phyloP scores from a whole-genome alignment of 2,113 vertebrate species.

The Mungos mungo region DNA sequence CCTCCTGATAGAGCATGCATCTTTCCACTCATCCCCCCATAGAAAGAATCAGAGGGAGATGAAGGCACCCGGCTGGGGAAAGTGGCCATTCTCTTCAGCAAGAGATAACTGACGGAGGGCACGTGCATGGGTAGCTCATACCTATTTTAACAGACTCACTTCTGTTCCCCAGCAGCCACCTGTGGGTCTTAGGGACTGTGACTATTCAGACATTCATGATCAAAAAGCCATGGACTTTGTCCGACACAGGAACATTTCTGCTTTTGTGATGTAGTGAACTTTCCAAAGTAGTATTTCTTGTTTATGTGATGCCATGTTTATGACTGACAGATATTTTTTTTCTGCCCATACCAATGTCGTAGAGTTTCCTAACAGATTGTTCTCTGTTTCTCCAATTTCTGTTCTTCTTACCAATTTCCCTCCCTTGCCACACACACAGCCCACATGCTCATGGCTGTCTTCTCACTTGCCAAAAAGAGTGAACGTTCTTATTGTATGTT shows the following conservation, averaged over 20 bases:
- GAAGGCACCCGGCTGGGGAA: neutral
- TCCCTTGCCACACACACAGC: neutral
- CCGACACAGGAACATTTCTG: neutral
- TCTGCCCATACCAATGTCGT: fast-evolving
- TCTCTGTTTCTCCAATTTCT: neutral
- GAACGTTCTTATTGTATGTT: too few species aligned
- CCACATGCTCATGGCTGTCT: neutral
- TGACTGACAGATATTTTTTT: neutral
- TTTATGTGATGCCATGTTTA: neutral
- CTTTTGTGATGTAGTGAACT: neutral
- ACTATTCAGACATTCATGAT: neutral
- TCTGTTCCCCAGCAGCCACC: neutral
- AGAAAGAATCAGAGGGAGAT: neutral
- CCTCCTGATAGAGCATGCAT: neutral
- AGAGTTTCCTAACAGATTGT: neutral
- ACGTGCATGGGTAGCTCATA: neutral
- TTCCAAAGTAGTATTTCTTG: neutral
- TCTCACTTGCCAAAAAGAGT: neutral
- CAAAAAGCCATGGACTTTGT: neutral
- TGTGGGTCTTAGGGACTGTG: neutral
- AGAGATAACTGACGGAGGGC: neutral
- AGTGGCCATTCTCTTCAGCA: neutral
- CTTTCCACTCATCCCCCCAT: neutral
- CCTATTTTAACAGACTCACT: neutral
- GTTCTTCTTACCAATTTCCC: too few species aligned